phyloP scores from a whole-genome alignment of 2,113 vertebrate species.

The Gobiocypris rarus region DNA sequence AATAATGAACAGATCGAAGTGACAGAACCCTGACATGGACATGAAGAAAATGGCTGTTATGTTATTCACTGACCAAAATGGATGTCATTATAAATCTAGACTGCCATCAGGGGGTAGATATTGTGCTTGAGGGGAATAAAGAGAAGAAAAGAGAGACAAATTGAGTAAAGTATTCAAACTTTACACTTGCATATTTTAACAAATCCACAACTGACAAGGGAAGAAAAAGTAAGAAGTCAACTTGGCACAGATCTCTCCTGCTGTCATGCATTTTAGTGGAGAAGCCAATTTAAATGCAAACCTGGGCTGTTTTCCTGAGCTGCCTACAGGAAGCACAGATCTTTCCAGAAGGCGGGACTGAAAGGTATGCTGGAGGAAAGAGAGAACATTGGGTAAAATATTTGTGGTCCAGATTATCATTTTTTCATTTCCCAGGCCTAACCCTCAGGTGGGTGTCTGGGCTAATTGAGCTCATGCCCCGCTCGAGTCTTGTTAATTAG shows the following conservation, averaged over 20 bases:
- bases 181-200: constrained; percentile 1
- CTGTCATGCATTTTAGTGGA: constrained; percentile 23
- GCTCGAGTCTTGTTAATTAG: background rate
- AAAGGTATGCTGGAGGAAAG: constrained; percentile 14
- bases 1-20: too few relatives aligned
- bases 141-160: background rate
- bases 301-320: constrained; percentile 12
- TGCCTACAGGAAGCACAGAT: constrained; percentile 37
- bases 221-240: constrained; percentile 10
- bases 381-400: background rate
- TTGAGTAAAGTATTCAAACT: background rate
- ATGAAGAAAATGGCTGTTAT: background rate
- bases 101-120: background rate
- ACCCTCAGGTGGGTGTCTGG: background rate
- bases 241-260: constrained; percentile 45
- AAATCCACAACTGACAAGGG: constrained; percentile 3
- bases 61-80: constrained; percentile 3
- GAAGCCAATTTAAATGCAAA: constrained; percentile 33
- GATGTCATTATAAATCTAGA: background rate
- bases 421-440: constrained; percentile 8
- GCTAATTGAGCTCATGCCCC: constrained; percentile 40
- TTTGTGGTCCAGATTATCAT: background rate
- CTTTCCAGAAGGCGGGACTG: background rate
- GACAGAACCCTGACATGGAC: background rate
- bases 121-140: background rate